Evolutionary conservation across 2,113 vertebrate species (phyloP), one percentile per base, ranked within the genome.

Genomic region (Ciconia boyciana): DNA sequence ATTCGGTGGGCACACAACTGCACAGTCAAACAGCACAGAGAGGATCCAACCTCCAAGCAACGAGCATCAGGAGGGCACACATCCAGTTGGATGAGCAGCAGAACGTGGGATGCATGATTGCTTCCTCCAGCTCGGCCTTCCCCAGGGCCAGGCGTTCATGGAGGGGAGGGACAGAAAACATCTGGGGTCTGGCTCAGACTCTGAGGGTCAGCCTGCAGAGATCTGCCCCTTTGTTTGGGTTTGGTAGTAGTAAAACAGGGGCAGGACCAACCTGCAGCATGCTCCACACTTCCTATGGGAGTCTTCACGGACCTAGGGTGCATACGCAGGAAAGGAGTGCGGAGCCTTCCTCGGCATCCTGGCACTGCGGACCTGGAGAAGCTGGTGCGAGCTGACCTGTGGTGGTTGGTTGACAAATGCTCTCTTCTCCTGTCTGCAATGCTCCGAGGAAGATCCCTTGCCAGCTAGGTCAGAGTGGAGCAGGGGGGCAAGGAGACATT

Each of bases 271-370:
- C 0, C 2, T 54, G 72, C 9, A 19, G 74, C 74, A 18, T 3
- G 0, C 7, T 39, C 25, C 44, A 7, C 0, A 0, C 32, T 28
- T 32, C 21, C 62, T 1, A 1, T 3, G 43, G 74, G 48, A 93
- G 70, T 14, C 26, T 26, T 7, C 18, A 3, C 6, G 41, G 72
- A 11, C 9, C 11, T 6, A 4, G 13, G 43, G 11, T 15, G 16
- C 0, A 1, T 10, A 7, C 4, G 4, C 20, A n/a, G 54, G 60
- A 28, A 17, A 21, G 77, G 60, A 65, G 25, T 2, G 1, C 29
- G 66, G 28, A 86, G 9, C 16, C 24, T 28, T 58, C 71, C 80
- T 86, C 0, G 0, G 60, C 49, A 16, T 5, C 66, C 81, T 49
- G 72, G 24, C 22, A 3, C 22, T 10, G 54, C 0, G 4, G 44